phyloP scores from a whole-genome alignment of 64 coral and sea anemone species.

The Pocillopora damicornis region DNA sequence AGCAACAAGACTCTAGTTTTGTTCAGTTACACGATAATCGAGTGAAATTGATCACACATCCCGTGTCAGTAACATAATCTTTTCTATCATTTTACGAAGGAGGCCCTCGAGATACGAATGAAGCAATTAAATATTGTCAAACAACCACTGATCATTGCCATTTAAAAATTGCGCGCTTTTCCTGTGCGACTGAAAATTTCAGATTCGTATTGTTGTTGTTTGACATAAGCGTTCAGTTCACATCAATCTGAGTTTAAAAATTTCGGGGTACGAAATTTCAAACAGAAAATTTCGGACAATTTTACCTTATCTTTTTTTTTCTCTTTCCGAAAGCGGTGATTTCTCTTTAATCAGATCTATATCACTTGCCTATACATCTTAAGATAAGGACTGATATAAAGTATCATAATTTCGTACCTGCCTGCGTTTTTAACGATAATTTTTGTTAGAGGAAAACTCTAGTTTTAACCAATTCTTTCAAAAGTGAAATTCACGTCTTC shows the following conservation, averaged over 20 bases:
- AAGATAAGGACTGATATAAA: slow-evolving; percentile 18
- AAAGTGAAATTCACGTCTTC: neutral
- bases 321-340: neutral
- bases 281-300: neutral
- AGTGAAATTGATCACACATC: neutral
- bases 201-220: neutral
- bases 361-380: neutral
- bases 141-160: neutral
- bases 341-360: slow-evolving; percentile 17
- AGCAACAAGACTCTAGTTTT: neutral
- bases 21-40: neutral
- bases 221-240: neutral
- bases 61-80: neutral
- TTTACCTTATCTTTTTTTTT: neutral
- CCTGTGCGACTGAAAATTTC: neutral
- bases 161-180: neutral
- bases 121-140: slow-evolving; percentile 20
- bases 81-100: neutral
- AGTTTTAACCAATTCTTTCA: neutral
- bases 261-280: neutral
- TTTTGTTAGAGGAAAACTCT: neutral
- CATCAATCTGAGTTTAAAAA: too few relatives aligned
- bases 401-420: slow-evolving; percentile 6
- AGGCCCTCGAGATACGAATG: slow-evolving; percentile 19
- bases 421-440: neutral